phyloP scores from a whole-genome alignment of 2,888 invertebrate species.

The Andrena trimmerana region DNA sequence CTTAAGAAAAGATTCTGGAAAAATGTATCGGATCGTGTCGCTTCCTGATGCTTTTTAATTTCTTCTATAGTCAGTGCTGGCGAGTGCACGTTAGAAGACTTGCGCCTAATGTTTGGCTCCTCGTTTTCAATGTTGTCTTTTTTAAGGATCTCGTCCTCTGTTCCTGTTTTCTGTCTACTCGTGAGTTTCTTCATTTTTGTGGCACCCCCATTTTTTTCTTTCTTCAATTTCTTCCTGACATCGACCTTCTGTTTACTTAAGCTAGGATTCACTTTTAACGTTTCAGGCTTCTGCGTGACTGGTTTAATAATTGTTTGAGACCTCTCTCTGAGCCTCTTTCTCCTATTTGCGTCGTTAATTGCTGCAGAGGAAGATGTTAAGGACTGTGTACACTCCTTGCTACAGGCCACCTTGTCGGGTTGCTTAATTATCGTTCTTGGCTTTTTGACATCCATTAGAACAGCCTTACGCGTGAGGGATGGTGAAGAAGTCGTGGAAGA shows the following conservation, averaged over 20 bases:
- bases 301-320: conserved; percentile 81
- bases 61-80: conserved; percentile 83
- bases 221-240: conserved; percentile 57
- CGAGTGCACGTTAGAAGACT: neutral
- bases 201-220: conserved; percentile 14
- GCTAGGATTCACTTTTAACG: conserved; percentile 66
- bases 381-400: conserved; percentile 59
- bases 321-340: conserved; percentile 79
- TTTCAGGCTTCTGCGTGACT: conserved; percentile 70
- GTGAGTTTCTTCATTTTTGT: neutral
- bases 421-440: conserved; percentile 67
- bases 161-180: conserved; percentile 10
- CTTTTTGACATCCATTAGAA: conserved; percentile 35
- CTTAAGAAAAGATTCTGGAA: conserved; percentile 90
- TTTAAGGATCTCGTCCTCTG: conserved; percentile 55
- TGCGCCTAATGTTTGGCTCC: conserved; percentile 39
- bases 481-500: conserved; percentile 17
- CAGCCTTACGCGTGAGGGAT: neutral
- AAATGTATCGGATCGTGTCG: conserved; percentile 88
- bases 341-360: conserved; percentile 65
- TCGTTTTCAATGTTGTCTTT: conserved; percentile 71
- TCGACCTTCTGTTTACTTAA: conserved; percentile 61
- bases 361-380: conserved; percentile 49
- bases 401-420: conserved; percentile 74
- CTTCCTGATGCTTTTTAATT: conserved; percentile 87